Conservation (phyloP, 2,797 vertebrate species). For the Rhynchotus rufescens region DNA sequence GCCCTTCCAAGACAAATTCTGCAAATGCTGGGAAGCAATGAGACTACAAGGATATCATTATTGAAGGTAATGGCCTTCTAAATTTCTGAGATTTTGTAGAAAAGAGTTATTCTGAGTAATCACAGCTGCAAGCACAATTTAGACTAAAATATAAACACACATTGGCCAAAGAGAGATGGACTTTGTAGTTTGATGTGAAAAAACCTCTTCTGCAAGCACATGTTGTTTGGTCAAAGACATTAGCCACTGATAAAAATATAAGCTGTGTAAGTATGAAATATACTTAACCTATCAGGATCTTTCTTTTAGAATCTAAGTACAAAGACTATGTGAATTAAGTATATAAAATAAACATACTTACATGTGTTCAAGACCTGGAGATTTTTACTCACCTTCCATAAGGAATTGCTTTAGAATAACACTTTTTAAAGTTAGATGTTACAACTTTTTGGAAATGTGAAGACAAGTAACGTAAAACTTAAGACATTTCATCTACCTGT, state of each 20-base stretch:
- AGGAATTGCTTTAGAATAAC: background rate
- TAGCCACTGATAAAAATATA: background rate
- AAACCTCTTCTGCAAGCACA: background rate
- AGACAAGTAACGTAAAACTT: slow-evolving; percentile 37
- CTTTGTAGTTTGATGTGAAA: background rate
- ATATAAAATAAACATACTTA: background rate
- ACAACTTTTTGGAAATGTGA: background rate
- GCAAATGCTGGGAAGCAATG: background rate
- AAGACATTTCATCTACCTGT: slow-evolving; percentile 86
- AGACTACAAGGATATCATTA: background rate
- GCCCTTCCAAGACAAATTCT: background rate
- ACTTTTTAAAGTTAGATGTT: background rate
- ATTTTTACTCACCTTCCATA: slow-evolving; percentile 44
- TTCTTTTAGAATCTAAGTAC: background rate
- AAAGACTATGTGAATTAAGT: background rate
- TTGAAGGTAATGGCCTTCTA: background rate
- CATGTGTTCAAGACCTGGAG: background rate
- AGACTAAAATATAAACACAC: background rate
- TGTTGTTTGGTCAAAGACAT: background rate
- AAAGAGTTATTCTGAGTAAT: background rate
- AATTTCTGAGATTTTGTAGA: background rate
- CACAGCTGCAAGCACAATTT: background rate
- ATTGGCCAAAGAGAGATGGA: background rate
- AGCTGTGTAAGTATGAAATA: background rate
- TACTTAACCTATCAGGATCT: background rate